phyloP scores from a whole-genome alignment of 1,140 invertebrate species.

The Tetraneura akinire region DNA sequence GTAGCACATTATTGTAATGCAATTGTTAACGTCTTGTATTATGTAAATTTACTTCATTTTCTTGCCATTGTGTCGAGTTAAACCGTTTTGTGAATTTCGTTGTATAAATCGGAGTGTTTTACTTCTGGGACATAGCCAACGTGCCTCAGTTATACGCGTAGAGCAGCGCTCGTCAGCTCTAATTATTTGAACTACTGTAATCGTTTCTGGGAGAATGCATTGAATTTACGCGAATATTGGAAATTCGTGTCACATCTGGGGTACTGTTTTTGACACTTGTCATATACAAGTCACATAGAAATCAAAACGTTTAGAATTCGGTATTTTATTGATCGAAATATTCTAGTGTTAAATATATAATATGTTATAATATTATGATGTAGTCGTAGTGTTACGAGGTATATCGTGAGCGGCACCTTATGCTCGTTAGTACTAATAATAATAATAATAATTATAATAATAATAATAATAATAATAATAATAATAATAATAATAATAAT shows the following conservation, averaged over 20 bases:
- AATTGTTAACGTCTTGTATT: too few species aligned
- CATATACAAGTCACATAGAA: neutral
- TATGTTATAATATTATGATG: too few species aligned
- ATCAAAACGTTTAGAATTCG: neutral
- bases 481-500: too few species aligned
- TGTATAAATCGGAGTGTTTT: neutral
- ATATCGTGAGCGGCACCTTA: too few species aligned
- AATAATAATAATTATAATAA: too few species aligned
- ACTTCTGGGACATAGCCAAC: neutral
- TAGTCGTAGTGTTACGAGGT: too few species aligned
- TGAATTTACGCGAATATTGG: neutral
- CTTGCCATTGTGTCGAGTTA: neutral
- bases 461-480: too few species aligned
- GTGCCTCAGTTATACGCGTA: neutral
- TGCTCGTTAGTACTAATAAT: too few species aligned
- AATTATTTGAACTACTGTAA: neutral
- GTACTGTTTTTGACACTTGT: neutral
- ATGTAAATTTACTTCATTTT: too few species aligned
- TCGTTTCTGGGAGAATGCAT: constrained; percentile 1
- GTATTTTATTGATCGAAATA: neutral
- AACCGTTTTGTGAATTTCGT: neutral
- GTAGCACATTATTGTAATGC: too few species aligned
- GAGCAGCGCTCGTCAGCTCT: neutral
- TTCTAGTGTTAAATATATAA: neutral
- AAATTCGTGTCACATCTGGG: neutral